A percentile compares a stretch with the other conserved stretches of the same genome.
phyloP scores from a whole-genome alignment of 2,888 invertebrate genomes.

The Myopa testacea region DNA sequence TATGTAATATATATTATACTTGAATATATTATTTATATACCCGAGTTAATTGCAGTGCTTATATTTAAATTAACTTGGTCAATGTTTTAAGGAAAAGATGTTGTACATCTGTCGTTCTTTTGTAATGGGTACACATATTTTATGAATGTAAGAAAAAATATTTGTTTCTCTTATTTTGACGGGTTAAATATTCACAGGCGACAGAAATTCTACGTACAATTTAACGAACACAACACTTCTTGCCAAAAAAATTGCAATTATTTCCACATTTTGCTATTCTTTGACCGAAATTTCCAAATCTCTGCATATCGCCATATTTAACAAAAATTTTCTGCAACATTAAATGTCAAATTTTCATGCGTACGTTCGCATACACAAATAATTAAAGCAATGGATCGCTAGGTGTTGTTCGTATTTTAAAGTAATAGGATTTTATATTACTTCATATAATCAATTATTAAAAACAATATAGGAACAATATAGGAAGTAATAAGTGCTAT shows the following conservation, averaged over 20 bases:
- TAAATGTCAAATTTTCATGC: constrained; percentile 6
- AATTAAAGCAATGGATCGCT: background rate
- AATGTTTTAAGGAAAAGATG: constrained; percentile 13
- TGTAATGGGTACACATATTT: constrained; percentile 34
- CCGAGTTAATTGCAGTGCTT: background rate
- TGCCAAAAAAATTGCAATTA: background rate
- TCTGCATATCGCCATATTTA: constrained; percentile 51
- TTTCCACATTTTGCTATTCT: constrained; percentile 29
- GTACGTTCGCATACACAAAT: background rate
- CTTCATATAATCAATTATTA: no score
- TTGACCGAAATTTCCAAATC: background rate
- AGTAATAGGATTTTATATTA: no score
- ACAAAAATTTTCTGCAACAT: constrained; percentile 43
- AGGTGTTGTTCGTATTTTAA: no score
- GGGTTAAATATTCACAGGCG: background rate
- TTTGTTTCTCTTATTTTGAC: background rate
- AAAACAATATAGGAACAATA: no score
- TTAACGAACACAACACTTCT: background rate
- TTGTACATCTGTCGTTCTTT: constrained; percentile 25
- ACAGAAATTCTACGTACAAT: background rate
- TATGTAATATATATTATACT: background rate
- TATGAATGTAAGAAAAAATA: background rate
- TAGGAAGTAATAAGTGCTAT: no score
- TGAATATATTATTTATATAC: background rate
- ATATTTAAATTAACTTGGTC: constrained; percentile 2